Evolutionary conservation across 2,797 vertebrate species (phyloP).

Genomic region (Fratercula arctica): DNA sequence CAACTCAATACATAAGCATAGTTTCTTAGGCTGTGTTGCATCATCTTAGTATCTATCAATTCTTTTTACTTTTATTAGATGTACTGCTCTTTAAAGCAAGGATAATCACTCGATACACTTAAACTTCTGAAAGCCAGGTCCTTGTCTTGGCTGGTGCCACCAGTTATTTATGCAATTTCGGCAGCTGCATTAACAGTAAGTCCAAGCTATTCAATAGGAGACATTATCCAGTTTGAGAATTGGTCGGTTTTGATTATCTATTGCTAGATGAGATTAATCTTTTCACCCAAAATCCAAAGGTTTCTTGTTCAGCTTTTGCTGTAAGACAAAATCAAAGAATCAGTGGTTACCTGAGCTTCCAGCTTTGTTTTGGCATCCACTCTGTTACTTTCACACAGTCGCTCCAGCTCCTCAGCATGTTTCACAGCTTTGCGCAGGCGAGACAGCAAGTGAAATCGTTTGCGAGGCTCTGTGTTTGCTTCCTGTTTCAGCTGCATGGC

Average conservation of each 20-base stretch:
- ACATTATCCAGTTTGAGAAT: background rate
- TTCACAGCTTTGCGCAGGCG: conserved; percentile 96
- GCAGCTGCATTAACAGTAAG: background rate
- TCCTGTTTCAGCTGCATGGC: conserved; percentile 99
- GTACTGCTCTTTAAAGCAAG: background rate
- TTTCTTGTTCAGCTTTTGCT: background rate
- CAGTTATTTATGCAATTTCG: background rate
- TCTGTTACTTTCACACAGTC: conserved; percentile 90
- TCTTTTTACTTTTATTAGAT: background rate
- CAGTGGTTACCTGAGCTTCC: conserved; percentile 89
- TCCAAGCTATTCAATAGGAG: background rate
- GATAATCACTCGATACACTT: background rate
- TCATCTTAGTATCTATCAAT: background rate
- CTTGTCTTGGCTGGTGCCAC: background rate
- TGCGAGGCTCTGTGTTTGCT: conserved; percentile 97
- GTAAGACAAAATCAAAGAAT: background rate
- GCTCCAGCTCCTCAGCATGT: conserved; percentile 91
- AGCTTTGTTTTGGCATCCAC: conserved; percentile 98
- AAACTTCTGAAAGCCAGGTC: background rate
- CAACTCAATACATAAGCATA: background rate
- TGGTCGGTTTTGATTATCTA: background rate
- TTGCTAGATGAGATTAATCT: background rate
- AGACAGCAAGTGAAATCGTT: conserved; percentile 93
- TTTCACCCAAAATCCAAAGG: background rate
- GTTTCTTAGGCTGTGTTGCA: background rate